phyloP scores from a whole-genome alignment of 2,888 invertebrate species.

The Synergus itoensis region DNA sequence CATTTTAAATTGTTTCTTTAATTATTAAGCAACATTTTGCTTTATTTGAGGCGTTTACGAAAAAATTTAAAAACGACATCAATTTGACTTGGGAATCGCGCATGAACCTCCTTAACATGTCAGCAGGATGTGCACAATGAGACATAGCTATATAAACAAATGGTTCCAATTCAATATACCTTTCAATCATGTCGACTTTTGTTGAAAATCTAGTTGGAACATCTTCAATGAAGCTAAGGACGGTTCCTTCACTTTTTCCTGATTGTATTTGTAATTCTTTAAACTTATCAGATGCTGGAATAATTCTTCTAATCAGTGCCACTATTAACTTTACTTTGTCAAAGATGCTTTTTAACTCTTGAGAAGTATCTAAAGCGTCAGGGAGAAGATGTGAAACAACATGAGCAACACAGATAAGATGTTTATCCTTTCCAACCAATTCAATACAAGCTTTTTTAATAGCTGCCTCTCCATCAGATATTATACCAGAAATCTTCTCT shows the following conservation, averaged over 20 bases:
- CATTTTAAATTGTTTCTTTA: no score
- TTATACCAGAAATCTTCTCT: constrained; percentile 46
- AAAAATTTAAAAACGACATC: no score
- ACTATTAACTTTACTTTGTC: constrained; percentile 51
- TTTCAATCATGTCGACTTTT: constrained; percentile 51
- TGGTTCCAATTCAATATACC: constrained; percentile 51
- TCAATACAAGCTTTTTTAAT: constrained; percentile 48
- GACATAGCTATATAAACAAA: constrained; percentile 45
- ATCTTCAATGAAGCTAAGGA: constrained; percentile 51
- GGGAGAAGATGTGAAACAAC: constrained; percentile 47
- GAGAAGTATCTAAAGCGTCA: constrained; percentile 37
- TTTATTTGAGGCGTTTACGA: no score
- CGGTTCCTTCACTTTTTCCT: constrained; percentile 51
- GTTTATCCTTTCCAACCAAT: constrained; percentile 46
- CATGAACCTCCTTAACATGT: no score
- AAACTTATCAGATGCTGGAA: constrained; percentile 52
- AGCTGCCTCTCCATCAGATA: constrained; percentile 48
- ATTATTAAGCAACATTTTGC: no score
- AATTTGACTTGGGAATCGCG: no score
- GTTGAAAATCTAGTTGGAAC: constrained; percentile 53
- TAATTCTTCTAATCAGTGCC: constrained; percentile 50
- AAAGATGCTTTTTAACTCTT: constrained; percentile 42
- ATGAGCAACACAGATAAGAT: constrained; percentile 51
- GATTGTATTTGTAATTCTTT: constrained; percentile 48
- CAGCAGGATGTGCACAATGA: constrained; percentile 45